Percentiles rank a stretch among this genome's conserved stretches.
These are phyloP conservation scores for Epistrophe eligans DNA, from an alignment of 2,888 invertebrate genomes.

Conservation along the genomic window DNA sequence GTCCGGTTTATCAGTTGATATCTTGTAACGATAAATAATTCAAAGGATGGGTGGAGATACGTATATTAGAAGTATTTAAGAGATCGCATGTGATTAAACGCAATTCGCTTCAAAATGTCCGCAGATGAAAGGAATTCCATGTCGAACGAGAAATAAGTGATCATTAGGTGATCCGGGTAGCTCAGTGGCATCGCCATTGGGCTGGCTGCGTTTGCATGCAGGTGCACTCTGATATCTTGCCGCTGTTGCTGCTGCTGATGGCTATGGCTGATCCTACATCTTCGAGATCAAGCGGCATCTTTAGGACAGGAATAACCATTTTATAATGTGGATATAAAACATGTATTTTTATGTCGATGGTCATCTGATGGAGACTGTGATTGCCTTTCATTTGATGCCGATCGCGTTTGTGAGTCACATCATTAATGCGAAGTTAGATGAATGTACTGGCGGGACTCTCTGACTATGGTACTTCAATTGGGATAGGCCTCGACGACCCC, in stretches of 20 bases:
- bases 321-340: conserved; percentile 77
- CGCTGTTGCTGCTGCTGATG: conserved; percentile 21
- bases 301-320: conserved; percentile 72
- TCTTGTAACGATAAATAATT: conserved; percentile 70
- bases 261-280: conserved; percentile 42
- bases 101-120: conserved; percentile 77
- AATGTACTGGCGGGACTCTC: not conserved
- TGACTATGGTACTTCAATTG: not conserved
- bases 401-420: conserved; percentile 75
- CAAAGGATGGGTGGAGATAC: conserved; percentile 49
- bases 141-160: conserved; percentile 80
- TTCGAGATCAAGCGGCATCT: conserved; percentile 69
- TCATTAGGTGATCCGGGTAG: conserved; percentile 78
- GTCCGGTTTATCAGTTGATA: conserved; percentile 55
- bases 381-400: conserved; percentile 74
- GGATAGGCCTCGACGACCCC: conserved; percentile 23
- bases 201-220: conserved; percentile 68
- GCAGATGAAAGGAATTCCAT: conserved; percentile 80
- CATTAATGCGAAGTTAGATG: conserved; percentile 68
- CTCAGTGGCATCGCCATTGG: conserved; percentile 71
- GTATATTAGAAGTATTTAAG: conserved; percentile 57
- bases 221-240: conserved; percentile 55
- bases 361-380: conserved; percentile 73
- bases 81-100: conserved; percentile 75
- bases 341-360: conserved; percentile 77